phyloP scores from a whole-genome alignment of 2,888 invertebrate genomes.

The Tetragonisca angustula region DNA sequence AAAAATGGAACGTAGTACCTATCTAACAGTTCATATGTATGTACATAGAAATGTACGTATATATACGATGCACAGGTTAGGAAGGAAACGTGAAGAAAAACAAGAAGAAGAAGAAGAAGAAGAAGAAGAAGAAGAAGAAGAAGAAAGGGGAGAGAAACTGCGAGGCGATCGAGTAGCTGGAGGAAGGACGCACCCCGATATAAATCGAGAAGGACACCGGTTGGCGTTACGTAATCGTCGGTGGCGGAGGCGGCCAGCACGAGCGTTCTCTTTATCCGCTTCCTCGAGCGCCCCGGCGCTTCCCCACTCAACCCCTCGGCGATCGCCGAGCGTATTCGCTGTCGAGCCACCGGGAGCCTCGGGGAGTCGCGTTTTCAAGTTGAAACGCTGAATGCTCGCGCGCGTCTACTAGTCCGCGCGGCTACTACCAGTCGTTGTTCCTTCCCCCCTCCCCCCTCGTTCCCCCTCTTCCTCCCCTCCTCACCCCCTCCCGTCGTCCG shows the following conservation, averaged over 20 bases:
- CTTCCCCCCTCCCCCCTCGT: slow-evolving; percentile 9
- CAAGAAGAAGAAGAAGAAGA: neutral
- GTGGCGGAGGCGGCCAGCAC: neutral
- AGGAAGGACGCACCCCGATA: slow-evolving; percentile 52
- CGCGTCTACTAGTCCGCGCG: no score
- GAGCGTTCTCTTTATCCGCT: slow-evolving; percentile 28
- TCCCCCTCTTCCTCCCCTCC: no score
- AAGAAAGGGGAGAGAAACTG: neutral
- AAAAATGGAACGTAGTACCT: no score
- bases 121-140: neutral
- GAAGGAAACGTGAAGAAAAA: neutral
- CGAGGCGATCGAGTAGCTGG: neutral
- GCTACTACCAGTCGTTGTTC: slow-evolving; percentile 18
- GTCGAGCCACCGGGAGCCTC: no score
- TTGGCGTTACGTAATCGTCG: slow-evolving; percentile 45
- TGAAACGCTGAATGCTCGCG: slow-evolving; percentile 24
- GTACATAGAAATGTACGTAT: no score
- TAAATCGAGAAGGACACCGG: slow-evolving; percentile 55
- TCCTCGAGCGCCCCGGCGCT: neutral
- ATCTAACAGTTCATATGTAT: no score
- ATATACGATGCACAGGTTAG: no score
- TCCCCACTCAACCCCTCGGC: neutral
- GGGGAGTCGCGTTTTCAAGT: slow-evolving; percentile 31
- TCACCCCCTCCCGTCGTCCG: no score
- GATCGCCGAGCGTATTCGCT: neutral